Conservation (phyloP, 2,888 invertebrate genomes). For the Prosopocoilus inquinatus region DNA sequence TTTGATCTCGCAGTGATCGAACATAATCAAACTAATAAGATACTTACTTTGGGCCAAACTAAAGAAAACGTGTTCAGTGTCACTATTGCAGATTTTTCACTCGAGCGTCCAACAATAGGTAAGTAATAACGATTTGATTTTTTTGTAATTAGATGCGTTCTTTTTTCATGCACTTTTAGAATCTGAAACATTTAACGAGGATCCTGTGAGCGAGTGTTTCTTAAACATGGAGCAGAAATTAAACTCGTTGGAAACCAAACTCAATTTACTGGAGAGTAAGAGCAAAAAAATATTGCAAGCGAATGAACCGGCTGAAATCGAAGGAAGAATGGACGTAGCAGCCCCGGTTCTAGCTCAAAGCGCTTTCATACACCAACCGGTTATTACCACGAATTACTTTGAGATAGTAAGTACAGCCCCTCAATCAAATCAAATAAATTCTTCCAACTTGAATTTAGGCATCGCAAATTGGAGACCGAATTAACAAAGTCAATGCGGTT, state of each 20-base stretch:
- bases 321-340: neutral
- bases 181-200: neutral
- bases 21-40: slow-evolving; percentile 24
- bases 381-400: neutral
- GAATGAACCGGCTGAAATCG: neutral
- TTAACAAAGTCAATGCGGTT: neutral
- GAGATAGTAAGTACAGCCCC: neutral
- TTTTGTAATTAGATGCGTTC: neutral
- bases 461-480: no score
- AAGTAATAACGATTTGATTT: slow-evolving; percentile 15
- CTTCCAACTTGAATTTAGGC: no score
- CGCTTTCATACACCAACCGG: neutral
- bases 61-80: slow-evolving; percentile 28
- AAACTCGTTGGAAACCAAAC: neutral
- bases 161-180: no score
- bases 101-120: slow-evolving; percentile 30
- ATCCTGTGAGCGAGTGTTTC: neutral
- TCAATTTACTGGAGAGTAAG: neutral
- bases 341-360: neutral
- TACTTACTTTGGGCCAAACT: slow-evolving; percentile 29
- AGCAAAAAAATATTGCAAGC: slow-evolving; percentile 9
- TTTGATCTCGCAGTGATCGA: slow-evolving; percentile 14
- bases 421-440: no score
- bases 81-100: slow-evolving; percentile 27
- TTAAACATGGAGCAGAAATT: neutral